These are phyloP conservation scores for Pelochelys cantorii DNA, from an alignment of 2,797 vertebrate species.

Conservation along the genomic window DNA sequence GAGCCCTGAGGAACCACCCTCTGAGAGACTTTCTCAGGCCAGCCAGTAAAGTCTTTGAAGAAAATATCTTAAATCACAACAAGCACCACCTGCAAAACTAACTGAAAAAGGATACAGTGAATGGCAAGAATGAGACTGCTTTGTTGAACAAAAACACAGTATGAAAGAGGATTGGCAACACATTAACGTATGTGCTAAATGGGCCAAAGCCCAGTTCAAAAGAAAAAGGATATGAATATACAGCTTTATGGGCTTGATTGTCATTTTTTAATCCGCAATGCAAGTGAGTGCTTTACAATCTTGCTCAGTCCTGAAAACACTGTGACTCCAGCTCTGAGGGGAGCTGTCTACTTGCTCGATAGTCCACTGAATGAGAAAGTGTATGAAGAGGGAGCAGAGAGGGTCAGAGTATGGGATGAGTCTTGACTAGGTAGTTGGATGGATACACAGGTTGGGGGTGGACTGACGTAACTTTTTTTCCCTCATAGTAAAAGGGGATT, in stretches of 20 bases:
- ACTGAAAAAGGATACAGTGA: conserved; percentile 14
- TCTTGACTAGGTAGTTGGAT: neutral
- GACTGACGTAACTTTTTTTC: neutral
- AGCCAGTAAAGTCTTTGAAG: neutral
- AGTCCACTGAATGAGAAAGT: neutral
- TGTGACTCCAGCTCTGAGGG: neutral
- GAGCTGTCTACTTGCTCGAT: accelerated
- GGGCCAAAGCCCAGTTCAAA: neutral
- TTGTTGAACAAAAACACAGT: conserved; percentile 2
- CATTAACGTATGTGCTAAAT: neutral
- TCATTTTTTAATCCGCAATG: neutral
- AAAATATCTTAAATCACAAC: neutral
- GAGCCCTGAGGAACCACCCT: neutral
- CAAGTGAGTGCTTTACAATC: neutral
- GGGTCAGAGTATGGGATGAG: neutral
- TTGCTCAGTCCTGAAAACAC: neutral
- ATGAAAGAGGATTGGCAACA: neutral
- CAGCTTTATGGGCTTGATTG: neutral
- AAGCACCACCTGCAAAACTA: neutral
- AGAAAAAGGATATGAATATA: neutral
- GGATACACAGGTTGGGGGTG: neutral
- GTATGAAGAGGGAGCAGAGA: neutral
- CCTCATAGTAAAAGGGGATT: neutral
- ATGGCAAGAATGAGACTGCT: neutral
- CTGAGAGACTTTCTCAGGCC: neutral